Percentiles rank a stretch among this genome's conserved stretches.
Conservation (phyloP, 2,113 vertebrate species). For the Casuarius casuarius region DNA sequence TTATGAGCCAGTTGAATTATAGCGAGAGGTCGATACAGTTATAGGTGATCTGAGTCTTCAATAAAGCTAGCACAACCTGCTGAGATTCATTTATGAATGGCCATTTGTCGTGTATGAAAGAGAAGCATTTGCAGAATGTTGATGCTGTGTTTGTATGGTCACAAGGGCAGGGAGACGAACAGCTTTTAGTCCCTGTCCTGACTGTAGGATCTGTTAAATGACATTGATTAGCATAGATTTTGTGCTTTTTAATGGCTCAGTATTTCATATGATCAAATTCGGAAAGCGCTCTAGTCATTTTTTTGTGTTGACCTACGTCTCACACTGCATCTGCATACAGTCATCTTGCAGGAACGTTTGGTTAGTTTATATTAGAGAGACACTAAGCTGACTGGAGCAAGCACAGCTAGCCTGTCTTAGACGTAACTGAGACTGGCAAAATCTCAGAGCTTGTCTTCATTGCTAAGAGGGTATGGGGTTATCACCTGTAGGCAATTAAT, state of each 20-base stretch:
- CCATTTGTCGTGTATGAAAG: background rate
- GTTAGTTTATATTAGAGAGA: background rate
- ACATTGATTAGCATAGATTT: background rate
- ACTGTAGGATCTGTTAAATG: constrained; percentile 12
- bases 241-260: background rate
- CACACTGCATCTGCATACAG: rapidly evolving
- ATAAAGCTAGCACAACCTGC: background rate
- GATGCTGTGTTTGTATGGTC: background rate
- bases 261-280: background rate
- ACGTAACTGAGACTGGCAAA: background rate
- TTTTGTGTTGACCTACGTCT: background rate
- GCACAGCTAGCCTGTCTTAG: background rate
- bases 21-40: background rate
- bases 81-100: constrained; percentile 17
- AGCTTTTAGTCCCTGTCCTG: background rate
- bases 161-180: background rate
- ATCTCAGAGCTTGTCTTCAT: background rate
- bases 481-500: background rate
- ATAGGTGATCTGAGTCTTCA: background rate
- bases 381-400: background rate
- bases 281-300: background rate
- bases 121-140: constrained; percentile 10
- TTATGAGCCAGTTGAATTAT: background rate
- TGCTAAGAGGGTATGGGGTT: background rate
- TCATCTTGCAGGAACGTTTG: background rate